Evolutionary conservation across 1,140 invertebrate species (phyloP), one percentile per base, ranked within the genome.

Genomic region (Sminthurides bifidus): DNA sequence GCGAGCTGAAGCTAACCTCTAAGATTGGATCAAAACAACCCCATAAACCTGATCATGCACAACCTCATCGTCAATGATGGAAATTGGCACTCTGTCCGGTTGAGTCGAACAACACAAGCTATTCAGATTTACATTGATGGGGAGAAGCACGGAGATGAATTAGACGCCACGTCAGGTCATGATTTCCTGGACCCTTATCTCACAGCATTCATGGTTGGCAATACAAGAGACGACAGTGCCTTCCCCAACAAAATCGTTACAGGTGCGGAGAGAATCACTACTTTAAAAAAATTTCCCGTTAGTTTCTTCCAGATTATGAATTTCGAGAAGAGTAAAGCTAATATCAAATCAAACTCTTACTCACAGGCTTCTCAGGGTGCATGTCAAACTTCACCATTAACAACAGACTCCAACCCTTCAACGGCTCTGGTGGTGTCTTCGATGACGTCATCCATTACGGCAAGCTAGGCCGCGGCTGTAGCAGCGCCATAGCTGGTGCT

Each of bases 111-210:
- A 41, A 54, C 80, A n/a, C 74, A 84, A 44, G 80, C 78, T 10
- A 72, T 91, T 17, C 74, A 80, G 54, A 60, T 92, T 2, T 68
- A 83, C 17, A 70, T 92, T 1, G 85, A 92, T 68, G 78, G 74
- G 21, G 66, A 69, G n/a, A 71, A 77, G 52, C 75, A 83, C 1
- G 87, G 86, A 0, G 87, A 92, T 63, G 87, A 90, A 66, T 72
- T 92, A 2, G 87, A 92, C 66, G 75, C 81, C 1, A 81, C 79
- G 14, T 83, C 85, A 12, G 83, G 90, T 1, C 90, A 94, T 67
- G 87, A 93, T 67, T 92, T 92, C 68, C 73, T 92, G 8, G 90
- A 92, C 71, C 87, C 89, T 1, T 92, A 92, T 67, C 71, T 93
- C 8, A 86, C 86, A 0, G 75, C 79, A 3, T 66, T 93, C 1